phyloP scores from a whole-genome alignment of 2,888 invertebrate species.

The Ecliptopera silaceata region DNA sequence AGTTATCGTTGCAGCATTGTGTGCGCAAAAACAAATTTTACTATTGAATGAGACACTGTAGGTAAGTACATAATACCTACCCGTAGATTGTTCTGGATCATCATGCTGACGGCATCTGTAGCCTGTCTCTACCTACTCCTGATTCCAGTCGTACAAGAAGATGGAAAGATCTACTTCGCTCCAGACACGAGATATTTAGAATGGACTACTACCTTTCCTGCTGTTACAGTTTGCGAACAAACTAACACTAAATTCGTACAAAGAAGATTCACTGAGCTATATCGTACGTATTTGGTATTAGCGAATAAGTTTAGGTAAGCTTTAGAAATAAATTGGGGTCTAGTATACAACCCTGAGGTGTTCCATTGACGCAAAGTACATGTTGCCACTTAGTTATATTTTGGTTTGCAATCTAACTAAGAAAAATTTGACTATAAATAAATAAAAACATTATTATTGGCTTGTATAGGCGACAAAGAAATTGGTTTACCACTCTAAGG shows the following conservation, averaged over 20 bases:
- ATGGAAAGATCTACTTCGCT: conserved; percentile 84
- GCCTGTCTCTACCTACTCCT: conserved; percentile 79
- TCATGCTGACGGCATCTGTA: conserved; percentile 76
- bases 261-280: conserved; percentile 41
- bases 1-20: not conserved
- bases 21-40: conserved; percentile 1
- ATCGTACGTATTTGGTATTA: conserved; percentile 17
- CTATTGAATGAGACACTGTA: too few species aligned
- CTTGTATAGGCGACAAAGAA: too few species aligned
- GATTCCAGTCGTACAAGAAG: conserved; percentile 65
- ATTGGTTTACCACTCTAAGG: too few species aligned
- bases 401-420: too few species aligned
- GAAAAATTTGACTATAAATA: too few species aligned
- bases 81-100: conserved; percentile 85
- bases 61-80: too few species aligned
- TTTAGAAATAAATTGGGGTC: conserved; percentile 1
- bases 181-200: conserved; percentile 83
- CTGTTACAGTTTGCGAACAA: conserved; percentile 83
- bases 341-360: not conserved
- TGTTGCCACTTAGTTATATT: too few species aligned
- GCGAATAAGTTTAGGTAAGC: not conserved
- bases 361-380: not conserved
- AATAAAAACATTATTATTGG: too few species aligned
- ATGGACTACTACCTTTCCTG: conserved; percentile 85
- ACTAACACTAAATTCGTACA: conserved; percentile 52